Conservation (phyloP, 2,113 vertebrate species). For the Pluvialis apricaria region DNA sequence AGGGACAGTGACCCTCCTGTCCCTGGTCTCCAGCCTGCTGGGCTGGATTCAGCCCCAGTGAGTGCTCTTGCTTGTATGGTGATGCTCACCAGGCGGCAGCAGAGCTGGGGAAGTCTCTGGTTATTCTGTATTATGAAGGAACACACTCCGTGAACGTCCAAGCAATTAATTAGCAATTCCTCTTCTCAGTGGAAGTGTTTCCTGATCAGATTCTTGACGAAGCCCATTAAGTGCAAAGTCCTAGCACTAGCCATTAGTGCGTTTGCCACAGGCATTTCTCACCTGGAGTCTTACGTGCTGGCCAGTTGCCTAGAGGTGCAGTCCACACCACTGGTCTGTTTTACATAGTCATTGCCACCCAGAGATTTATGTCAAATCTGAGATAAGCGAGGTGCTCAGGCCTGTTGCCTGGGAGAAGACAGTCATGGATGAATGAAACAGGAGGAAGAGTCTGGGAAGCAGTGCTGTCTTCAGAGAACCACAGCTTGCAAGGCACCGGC, state of each 20-base stretch:
- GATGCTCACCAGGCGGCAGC: background rate
- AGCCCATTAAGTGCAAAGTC: background rate
- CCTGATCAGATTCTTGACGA: background rate
- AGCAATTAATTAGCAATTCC: background rate
- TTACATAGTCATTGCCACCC: background rate
- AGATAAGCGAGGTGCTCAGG: background rate
- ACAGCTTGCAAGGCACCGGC: background rate
- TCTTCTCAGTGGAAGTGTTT: background rate
- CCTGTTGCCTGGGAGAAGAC: background rate
- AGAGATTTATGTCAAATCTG: background rate
- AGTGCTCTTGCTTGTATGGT: background rate
- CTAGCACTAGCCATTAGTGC: background rate
- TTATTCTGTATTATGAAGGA: background rate
- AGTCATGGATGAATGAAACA: background rate
- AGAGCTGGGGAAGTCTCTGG: background rate
- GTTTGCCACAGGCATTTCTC: background rate
- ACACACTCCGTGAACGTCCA: background rate
- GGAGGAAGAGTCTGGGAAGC: background rate
- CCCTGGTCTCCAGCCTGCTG: background rate
- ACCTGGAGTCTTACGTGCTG: background rate
- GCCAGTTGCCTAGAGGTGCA: background rate
- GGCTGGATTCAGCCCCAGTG: background rate
- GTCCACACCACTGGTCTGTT: background rate
- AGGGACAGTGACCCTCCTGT: background rate
- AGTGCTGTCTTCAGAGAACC: background rate